Evolutionary conservation across 2,888 invertebrate genomes (phyloP).

Genomic region (Chorisops tibialis): DNA sequence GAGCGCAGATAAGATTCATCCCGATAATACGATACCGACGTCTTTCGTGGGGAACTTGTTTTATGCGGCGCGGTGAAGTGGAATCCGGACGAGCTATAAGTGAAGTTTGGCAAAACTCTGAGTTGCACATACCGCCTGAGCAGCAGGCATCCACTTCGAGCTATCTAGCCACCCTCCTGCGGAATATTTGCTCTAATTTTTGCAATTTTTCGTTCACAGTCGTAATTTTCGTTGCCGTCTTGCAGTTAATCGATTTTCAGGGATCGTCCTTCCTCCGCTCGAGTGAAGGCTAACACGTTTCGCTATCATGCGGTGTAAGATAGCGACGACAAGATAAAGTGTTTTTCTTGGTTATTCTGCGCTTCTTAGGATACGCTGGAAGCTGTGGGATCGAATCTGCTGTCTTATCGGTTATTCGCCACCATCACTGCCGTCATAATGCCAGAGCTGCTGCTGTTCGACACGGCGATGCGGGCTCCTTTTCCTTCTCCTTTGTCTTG

Average conservation of each 20-base stretch:
- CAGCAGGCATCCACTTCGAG: background rate
- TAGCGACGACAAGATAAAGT: too few relatives aligned
- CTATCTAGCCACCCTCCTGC: conserved; percentile 11
- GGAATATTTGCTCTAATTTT: conserved; percentile 26
- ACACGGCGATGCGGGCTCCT: background rate
- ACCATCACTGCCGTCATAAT: background rate
- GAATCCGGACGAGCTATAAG: background rate
- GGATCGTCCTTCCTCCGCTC: too few relatives aligned
- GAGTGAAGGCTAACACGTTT: background rate
- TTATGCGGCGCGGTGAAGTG: conserved; percentile 6
- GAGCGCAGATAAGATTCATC: conserved; percentile 24
- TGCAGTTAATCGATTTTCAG: conserved; percentile 29
- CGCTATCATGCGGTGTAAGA: too few relatives aligned
- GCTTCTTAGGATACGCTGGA: too few relatives aligned
- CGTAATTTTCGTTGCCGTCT: conserved; percentile 25
- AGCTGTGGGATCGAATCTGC: background rate
- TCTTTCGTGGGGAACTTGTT: too few relatives aligned
- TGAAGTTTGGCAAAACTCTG: background rate
- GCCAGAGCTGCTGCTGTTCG: background rate
- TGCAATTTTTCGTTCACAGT: conserved; percentile 29
- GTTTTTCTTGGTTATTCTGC: too few relatives aligned
- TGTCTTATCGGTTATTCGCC: conserved; percentile 4
- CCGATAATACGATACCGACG: conserved; percentile 11
- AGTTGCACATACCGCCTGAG: conserved; percentile 1
- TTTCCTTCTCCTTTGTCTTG: background rate